phyloP scores from a whole-genome alignment of 2,888 invertebrate species.

The Pycnomerus fuliginosus region DNA sequence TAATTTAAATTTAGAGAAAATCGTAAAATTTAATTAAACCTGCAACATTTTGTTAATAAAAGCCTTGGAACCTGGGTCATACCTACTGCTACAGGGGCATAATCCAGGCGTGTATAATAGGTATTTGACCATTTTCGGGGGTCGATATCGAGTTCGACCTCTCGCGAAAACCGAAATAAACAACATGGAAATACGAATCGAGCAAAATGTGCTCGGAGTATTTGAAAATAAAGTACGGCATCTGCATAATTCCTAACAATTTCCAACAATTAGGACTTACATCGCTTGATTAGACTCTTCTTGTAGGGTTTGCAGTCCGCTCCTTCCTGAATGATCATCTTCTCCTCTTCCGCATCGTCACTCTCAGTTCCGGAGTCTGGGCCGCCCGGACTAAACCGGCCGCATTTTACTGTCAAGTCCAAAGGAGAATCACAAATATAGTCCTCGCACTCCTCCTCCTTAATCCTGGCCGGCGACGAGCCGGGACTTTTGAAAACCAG shows the following conservation, averaged over 20 bases:
- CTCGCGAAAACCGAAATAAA: too few relatives aligned
- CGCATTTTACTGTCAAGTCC: slow-evolving; percentile 71
- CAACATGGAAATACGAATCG: too few relatives aligned
- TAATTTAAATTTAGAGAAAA: too few relatives aligned
- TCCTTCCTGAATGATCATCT: slow-evolving; percentile 52
- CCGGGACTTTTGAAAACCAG: slow-evolving; percentile 30
- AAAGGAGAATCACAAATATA: slow-evolving; percentile 57
- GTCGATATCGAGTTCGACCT: neutral
- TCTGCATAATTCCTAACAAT: too few relatives aligned
- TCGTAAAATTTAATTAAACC: too few relatives aligned
- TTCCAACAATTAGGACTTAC: too few relatives aligned
- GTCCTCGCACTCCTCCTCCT: slow-evolving; percentile 47
- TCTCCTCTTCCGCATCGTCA: slow-evolving; percentile 71
- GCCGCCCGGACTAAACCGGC: slow-evolving; percentile 52
- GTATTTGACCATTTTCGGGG: slow-evolving; percentile 1
- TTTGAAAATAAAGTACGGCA: too few relatives aligned
- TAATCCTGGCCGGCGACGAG: slow-evolving; percentile 33
- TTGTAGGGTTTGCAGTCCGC: slow-evolving; percentile 71
- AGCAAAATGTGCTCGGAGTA: too few relatives aligned
- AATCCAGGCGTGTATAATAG: neutral
- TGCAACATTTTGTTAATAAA: too few relatives aligned
- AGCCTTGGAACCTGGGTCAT: too few relatives aligned
- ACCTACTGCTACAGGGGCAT: too few relatives aligned
- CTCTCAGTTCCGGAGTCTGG: slow-evolving; percentile 74
- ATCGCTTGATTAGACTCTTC: slow-evolving; percentile 90